Percentiles rank a stretch among this genome's conserved stretches.
Conservation (phyloP, 2,113 vertebrate species). For the Capra hircus region DNA sequence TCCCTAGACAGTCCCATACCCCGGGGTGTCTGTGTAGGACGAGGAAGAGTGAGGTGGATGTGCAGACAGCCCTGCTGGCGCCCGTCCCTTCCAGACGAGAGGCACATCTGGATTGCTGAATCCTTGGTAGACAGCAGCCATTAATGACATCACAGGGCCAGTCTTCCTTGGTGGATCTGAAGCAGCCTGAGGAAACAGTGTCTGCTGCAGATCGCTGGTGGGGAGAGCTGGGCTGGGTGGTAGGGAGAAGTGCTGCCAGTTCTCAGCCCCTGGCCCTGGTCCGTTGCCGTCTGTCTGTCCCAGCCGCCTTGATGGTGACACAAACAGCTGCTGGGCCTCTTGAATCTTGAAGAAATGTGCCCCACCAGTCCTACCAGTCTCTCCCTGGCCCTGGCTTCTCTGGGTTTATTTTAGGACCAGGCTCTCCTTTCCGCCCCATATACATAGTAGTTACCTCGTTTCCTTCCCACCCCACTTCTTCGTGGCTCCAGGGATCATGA, state of each 20-base stretch:
- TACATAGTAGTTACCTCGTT: not conserved
- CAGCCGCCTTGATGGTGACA: not conserved
- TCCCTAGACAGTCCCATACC: not conserved
- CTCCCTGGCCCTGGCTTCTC: not conserved
- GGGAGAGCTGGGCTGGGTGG: not conserved
- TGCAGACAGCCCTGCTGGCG: not conserved
- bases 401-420: slow-evolving; percentile 9
- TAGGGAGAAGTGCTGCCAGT: not conserved
- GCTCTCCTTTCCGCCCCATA: not conserved
- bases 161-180: not conserved
- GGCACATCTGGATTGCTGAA: not conserved
- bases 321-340: not conserved
- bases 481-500: slow-evolving; percentile 46
- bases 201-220: not conserved
- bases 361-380: not conserved
- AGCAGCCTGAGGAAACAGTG: not conserved
- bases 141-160: not conserved
- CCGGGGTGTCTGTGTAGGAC: not conserved
- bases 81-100: not conserved
- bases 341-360: not conserved
- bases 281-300: not conserved
- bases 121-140: not conserved
- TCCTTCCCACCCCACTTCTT: slow-evolving; percentile 1
- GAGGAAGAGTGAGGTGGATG: not conserved
- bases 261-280: not conserved